phyloP scores from a whole-genome alignment of 2,888 invertebrate genomes.

The Rhagium mordax region DNA sequence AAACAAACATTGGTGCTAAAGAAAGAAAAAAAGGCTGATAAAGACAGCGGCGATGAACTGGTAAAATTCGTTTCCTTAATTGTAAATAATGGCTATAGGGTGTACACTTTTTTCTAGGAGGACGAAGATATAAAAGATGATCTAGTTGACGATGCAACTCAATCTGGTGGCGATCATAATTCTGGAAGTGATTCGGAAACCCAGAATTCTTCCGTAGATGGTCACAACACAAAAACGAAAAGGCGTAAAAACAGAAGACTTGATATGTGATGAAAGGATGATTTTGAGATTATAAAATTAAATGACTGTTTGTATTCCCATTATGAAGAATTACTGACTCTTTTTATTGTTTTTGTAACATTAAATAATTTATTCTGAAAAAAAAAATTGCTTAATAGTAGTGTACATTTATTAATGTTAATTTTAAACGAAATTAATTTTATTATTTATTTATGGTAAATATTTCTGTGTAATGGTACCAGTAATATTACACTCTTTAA shows the following conservation, averaged over 20 bases:
- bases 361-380: conserved; percentile 12
- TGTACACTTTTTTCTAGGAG: conserved; percentile 56
- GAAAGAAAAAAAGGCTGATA: conserved; percentile 67
- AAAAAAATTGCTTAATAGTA: conserved; percentile 24
- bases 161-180: conserved; percentile 47
- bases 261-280: conserved; percentile 51
- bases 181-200: conserved; percentile 45
- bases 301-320: conserved; percentile 1
- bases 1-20: conserved; percentile 69
- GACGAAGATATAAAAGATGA: conserved; percentile 80
- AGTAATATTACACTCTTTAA: conserved; percentile 6
- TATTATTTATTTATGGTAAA: conserved; percentile 27
- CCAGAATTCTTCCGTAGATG: conserved; percentile 30
- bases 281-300: conserved; percentile 5
- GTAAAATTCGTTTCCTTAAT: conserved; percentile 58
- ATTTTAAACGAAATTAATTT: conserved; percentile 13
- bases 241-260: conserved; percentile 56
- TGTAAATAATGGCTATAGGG: not conserved
- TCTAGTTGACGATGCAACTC: conserved; percentile 75
- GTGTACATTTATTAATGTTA: conserved; percentile 19
- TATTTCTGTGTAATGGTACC: conserved; percentile 11
- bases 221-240: conserved; percentile 45
- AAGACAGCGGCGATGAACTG: conserved; percentile 68
- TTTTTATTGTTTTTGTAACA: conserved; percentile 12
- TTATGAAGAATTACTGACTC: not conserved